Evolutionary conservation across 1,140 invertebrate species (phyloP), one percentile per base, ranked within the genome.

Genomic region (Hylaeus anthracinus): DNA sequence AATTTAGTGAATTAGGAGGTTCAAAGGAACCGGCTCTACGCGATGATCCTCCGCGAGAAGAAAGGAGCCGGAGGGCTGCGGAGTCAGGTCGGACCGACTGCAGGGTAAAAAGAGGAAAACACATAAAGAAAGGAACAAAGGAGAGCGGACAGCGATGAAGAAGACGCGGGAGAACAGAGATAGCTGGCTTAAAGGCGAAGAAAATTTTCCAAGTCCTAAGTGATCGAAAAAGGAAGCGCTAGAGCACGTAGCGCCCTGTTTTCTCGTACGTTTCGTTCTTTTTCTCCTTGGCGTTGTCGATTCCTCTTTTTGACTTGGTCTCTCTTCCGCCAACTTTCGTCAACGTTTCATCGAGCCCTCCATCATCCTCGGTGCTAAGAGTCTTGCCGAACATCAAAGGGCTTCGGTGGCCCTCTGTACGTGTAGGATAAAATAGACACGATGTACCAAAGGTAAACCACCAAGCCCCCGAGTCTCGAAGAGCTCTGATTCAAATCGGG

Each of bases 1-100:
- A 91, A 91, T 91, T 92, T 90, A 79, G 76, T 72, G 84, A 91
- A 92, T 93, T 92, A 90, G 87, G 82, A 74, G 83, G 75, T 79
- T 92, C 89, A 92, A 92, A 91, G 88, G 65, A 73, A 83, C 86
- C 82, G 81, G 69, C 83, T 26, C 26, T 82, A 67, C 75, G 81
- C 65, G 77, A 58, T 86, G 85, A 88, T 88, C 74, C 76, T 76
- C 26, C 77, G 71, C 58, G 72, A 72, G 66, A 72, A 60, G 83
- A 72, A 70, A 66, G 51, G 69, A 63, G 8, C 8, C 26, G 66
- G 77, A 65, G 60, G 71, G 63, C n/a, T 75, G 26, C 61, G 61
- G 70, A 72, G 53, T 45, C 9, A 3, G 61, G 43, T 55, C 56
- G 75, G 64, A 80, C 72, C 4, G 69, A 76, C 56, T 48, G 71